Evolutionary conservation across 2,113 vertebrate genomes (phyloP), one percentile per base, ranked within the genome.

Genomic region (Tetrax tetrax): DNA sequence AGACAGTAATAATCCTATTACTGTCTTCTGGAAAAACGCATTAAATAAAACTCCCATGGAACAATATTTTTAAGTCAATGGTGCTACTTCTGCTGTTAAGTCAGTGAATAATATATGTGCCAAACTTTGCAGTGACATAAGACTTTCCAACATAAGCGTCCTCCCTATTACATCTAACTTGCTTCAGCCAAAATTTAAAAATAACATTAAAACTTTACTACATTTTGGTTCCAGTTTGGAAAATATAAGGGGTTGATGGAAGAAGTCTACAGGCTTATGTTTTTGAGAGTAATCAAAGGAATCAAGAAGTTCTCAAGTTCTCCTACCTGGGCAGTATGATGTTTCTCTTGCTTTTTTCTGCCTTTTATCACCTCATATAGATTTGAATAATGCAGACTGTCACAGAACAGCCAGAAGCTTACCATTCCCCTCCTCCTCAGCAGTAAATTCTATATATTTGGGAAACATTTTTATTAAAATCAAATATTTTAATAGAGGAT

Each of bases 101-200:
- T 96, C 95, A 97, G 76, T 80, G 64, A 61, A 83, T 76, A 35
- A 53, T 45, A 13, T 63, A 25, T 22, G 54, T 93, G 96, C 98
- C 97, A 98, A 95, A 87, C 97, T 97, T 97, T 76, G 89, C 59
- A 66, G 95, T 98, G 97, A 98, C 94, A 77, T 96, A 97, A 97
- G 94, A 98, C 64, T 98, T 98, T 98, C 98, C 97, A 97, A n/a
- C 90, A 43, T 63, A 38, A 48, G 66, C 1, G 86, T 96, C 95
- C 93, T 97, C 94, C 96, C 92, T 93, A 85, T 97, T 91, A 97
- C 93, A 97, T 97, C 93, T 95, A 70, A 60, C 43, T 94, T 89
- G 50, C 76, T 96, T 87, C 81, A 95, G 96, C 93, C 97, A 96
- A 95, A 88, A 88, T 95, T 96, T 95, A 96, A 97, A 98, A 98